Evolutionary conservation across 2,888 invertebrate genomes (phyloP).

Genomic region (Thumatha senex): DNA sequence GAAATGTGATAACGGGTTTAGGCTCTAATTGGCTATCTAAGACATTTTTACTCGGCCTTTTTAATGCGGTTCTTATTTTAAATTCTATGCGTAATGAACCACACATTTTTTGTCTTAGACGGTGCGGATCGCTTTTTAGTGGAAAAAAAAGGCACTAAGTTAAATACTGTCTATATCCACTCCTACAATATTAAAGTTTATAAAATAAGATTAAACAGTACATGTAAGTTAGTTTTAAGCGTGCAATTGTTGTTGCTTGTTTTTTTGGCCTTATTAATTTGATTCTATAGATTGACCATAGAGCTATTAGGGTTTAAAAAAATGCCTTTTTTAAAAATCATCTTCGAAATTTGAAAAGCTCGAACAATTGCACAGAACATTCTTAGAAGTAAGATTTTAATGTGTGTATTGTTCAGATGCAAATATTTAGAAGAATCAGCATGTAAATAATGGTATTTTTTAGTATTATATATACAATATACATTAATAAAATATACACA

Average conservation of each 20-base stretch:
- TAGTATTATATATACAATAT: slow-evolving; percentile 53
- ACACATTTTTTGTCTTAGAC: slow-evolving; percentile 28
- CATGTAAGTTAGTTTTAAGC: slow-evolving; percentile 66
- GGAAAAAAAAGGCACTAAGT: slow-evolving; percentile 55
- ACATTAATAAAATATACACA: slow-evolving; percentile 38
- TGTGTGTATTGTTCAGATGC: slow-evolving; percentile 83
- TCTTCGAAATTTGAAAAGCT: slow-evolving; percentile 44
- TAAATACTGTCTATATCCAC: slow-evolving; percentile 79
- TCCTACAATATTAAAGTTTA: slow-evolving; percentile 61
- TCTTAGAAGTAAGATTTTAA: slow-evolving; percentile 76
- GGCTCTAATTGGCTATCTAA: slow-evolving; percentile 70
- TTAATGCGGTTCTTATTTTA: slow-evolving; percentile 19
- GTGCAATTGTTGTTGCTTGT: slow-evolving; percentile 78
- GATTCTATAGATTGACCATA: slow-evolving; percentile 53
- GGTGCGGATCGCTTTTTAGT: slow-evolving; percentile 36
- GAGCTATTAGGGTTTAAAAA: slow-evolving; percentile 16
- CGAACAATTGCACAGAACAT: slow-evolving; percentile 75
- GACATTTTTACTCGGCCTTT: slow-evolving; percentile 44
- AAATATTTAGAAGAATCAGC: slow-evolving; percentile 81
- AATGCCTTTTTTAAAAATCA: slow-evolving; percentile 22
- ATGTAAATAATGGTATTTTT: slow-evolving; percentile 75
- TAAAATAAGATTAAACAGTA: slow-evolving; percentile 63
- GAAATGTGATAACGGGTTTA: slow-evolving; percentile 74
- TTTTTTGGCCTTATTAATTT: slow-evolving; percentile 10
- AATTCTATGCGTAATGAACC: slow-evolving; percentile 42